phyloP scores from a whole-genome alignment of 2,113 vertebrate genomes.

The Aspiorhynchus laticeps region DNA sequence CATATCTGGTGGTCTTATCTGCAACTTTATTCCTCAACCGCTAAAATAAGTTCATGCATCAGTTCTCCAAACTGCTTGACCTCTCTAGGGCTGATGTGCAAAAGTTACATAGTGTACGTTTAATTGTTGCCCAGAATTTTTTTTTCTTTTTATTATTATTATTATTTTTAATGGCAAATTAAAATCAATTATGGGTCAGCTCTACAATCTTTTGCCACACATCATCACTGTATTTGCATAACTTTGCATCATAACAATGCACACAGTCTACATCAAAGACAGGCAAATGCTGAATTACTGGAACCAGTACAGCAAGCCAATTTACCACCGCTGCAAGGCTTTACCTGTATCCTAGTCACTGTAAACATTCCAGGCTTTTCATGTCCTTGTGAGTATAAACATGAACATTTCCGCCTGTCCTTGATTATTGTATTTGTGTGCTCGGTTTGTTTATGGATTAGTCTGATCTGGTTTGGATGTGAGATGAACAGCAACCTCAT shows the following conservation, averaged over 20 bases:
- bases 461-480: conserved; percentile 6
- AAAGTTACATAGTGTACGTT: too few relatives aligned
- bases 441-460: background rate
- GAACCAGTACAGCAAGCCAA: background rate
- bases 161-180: background rate
- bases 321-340: background rate
- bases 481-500: background rate
- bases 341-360: background rate
- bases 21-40: too few relatives aligned
- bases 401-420: background rate
- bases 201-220: background rate
- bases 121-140: background rate
- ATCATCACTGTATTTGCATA: background rate
- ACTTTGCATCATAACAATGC: background rate
- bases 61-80: background rate
- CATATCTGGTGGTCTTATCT: too few relatives aligned
- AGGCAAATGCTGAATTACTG: background rate
- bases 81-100: background rate
- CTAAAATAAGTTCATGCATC: too few relatives aligned
- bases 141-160: background rate
- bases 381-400: background rate
- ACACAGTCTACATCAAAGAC: background rate
- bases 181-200: background rate
- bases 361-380: background rate
- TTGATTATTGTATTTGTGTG: background rate